Evolutionary conservation across 2,888 invertebrate species (phyloP), one percentile per base, ranked within the genome.

Genomic region (Ditula angustiorana): DNA sequence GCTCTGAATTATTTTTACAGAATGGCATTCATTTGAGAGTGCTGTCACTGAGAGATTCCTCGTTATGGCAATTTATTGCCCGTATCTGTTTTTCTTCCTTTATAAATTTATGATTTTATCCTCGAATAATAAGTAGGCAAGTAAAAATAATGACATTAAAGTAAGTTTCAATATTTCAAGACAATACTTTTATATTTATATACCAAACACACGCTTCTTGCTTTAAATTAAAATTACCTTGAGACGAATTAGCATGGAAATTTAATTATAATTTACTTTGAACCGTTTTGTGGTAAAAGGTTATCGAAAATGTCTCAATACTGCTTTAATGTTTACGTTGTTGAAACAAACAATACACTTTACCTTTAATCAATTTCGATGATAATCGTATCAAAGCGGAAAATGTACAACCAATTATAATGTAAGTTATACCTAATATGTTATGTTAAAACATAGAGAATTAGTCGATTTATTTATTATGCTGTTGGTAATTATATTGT

Each of bases 1-100:
- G 52, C 58, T 28, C 52, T 26, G 46, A 59, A 53, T 52, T 35
- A 58, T 58, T 52, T 64, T 53, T 59, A 47, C 46, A 53, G 46
- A 46, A 37, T 35, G 58, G 28, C 58, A 58, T 59, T 53, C 58
- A 53, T 63, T 50, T 52, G 63, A 44, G 28, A 46, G 33, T 26
- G 33, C 44, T 44, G 49, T 11, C 30, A 41, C 41, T 49, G 56
- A 37, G 49, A 41, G 26, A 58, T 44, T 63, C 24, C 24, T 63
- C 24, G 19, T 44, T 26, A 52, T 35, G 41, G 41, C 13, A 63
- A 58, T 44, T 44, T 33, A 52, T 58, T 50, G 50, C 50, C 24
- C 44, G 26, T 63, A 52, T 50, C 30, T n/a, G 21, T 47, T 46
- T 41, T 41, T 37, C 37, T 62, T 49, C 26, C 19, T 47, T 55